Percentiles rank a stretch among this genome's conserved stretches.
These are phyloP conservation scores for Nomada ruficornis DNA, from an alignment of 2,888 invertebrate genomes.

Conservation along the genomic window DNA sequence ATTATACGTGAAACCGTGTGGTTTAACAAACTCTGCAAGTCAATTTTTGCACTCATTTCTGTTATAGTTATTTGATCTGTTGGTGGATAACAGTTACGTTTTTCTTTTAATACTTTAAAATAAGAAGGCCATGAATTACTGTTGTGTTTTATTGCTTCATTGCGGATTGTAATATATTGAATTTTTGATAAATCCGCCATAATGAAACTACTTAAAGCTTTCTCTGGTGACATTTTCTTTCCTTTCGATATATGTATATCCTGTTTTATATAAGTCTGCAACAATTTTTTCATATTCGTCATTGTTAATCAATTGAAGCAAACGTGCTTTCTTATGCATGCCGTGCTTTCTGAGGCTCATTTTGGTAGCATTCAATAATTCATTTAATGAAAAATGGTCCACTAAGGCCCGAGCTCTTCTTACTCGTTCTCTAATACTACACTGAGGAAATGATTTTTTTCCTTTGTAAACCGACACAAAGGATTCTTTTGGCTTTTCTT, in stretches of 20 bases:
- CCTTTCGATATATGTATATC: too few relatives aligned
- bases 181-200: slow-evolving; percentile 20
- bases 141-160: slow-evolving; percentile 14
- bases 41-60: slow-evolving; percentile 20
- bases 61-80: slow-evolving; percentile 1
- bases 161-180: slow-evolving; percentile 19
- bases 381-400: slow-evolving; percentile 9
- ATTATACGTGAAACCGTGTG: slow-evolving; percentile 10
- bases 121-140: slow-evolving; percentile 13
- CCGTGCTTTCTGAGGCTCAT: slow-evolving; percentile 7
- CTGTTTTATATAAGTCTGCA: not conserved
- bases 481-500: too few relatives aligned
- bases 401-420: not conserved
- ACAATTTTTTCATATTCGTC: not conserved
- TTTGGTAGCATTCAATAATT: slow-evolving; percentile 14
- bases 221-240: not conserved
- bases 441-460: slow-evolving; percentile 1
- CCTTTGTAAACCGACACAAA: not conserved
- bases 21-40: slow-evolving; percentile 25
- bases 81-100: slow-evolving; percentile 23
- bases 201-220: slow-evolving; percentile 18
- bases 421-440: not conserved
- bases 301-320: slow-evolving; percentile 3
- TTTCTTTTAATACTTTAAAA: slow-evolving; percentile 11
- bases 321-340: slow-evolving; percentile 5